These are phyloP conservation scores for Argyresthia goedartella DNA, from an alignment of 2,888 invertebrate genomes.

Conservation along the genomic window DNA sequence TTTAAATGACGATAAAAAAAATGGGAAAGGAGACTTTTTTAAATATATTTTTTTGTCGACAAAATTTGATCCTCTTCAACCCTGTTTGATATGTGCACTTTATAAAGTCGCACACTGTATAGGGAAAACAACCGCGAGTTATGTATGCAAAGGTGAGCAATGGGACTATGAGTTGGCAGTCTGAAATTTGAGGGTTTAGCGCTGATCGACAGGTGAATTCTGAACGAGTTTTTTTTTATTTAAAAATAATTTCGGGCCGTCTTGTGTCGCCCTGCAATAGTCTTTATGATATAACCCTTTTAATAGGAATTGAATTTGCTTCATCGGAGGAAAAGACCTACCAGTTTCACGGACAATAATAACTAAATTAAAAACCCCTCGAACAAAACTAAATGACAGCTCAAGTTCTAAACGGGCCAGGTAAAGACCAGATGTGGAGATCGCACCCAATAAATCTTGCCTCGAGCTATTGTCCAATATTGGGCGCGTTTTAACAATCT, in stretches of 20 bases:
- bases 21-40: too few relatives aligned
- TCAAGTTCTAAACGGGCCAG: slow-evolving; percentile 15
- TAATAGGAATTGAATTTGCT: too few relatives aligned
- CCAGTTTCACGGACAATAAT: not conserved
- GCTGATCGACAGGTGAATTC: slow-evolving; percentile 53
- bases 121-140: too few relatives aligned
- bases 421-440: slow-evolving; percentile 43
- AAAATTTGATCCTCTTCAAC: too few relatives aligned
- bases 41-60: too few relatives aligned
- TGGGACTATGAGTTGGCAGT: too few relatives aligned
- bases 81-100: too few relatives aligned
- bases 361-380: not conserved
- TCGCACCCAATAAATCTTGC: slow-evolving; percentile 45
- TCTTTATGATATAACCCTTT: slow-evolving; percentile 12
- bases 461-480: slow-evolving; percentile 42
- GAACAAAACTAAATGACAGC: not conserved
- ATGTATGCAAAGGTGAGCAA: too few relatives aligned
- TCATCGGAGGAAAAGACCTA: too few relatives aligned
- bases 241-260: slow-evolving; percentile 35
- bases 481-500: slow-evolving; percentile 42
- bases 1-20: too few relatives aligned
- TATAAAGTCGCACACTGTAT: too few relatives aligned
- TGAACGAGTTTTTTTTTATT: slow-evolving; percentile 40
- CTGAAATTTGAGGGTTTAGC: slow-evolving; percentile 42
- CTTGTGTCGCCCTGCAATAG: slow-evolving; percentile 53